These are phyloP conservation scores for Pollachius pollachius DNA, from an alignment of 2,113 vertebrate genomes.

Conservation along the genomic window DNA sequence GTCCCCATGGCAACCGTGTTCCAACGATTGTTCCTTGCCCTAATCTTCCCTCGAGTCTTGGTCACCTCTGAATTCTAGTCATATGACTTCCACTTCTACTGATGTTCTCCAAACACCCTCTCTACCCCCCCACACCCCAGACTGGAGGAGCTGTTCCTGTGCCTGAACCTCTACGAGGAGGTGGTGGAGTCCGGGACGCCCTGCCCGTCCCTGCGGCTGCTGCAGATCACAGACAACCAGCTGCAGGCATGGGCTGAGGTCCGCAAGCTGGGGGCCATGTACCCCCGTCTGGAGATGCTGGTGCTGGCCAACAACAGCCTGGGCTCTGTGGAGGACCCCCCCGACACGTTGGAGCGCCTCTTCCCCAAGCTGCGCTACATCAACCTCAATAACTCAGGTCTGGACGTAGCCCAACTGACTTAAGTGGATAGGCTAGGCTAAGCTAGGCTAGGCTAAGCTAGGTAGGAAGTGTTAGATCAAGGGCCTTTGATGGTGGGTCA, in stretches of 20 bases:
- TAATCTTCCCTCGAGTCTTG: too few relatives aligned
- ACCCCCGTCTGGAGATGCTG: constrained; percentile 85
- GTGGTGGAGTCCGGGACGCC: constrained; percentile 82
- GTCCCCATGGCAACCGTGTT: not conserved
- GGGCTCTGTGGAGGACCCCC: constrained; percentile 80
- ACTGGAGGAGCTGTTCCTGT: constrained; percentile 97
- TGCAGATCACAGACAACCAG: constrained; percentile 97
- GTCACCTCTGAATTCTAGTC: too few relatives aligned
- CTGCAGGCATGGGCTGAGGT: constrained; percentile 92
- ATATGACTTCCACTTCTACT: not conserved
- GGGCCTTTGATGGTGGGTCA: too few relatives aligned
- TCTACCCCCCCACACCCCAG: constrained; percentile 57
- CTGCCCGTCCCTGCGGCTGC: constrained; percentile 88
- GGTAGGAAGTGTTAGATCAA: too few relatives aligned
- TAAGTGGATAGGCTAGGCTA: too few relatives aligned
- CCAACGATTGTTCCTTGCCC: too few relatives aligned
- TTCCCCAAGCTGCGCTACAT: constrained; percentile 91
- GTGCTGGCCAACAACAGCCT: constrained; percentile 92
- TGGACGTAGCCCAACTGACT: not conserved
- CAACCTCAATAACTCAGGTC: constrained; percentile 98
- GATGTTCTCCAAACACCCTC: not conserved
- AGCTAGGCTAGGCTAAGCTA: too few relatives aligned
- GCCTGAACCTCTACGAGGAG: constrained; percentile 90
- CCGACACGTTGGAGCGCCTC: constrained; percentile 80
- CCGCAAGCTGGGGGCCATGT: constrained; percentile 90